phyloP scores from a whole-genome alignment of 2,113 vertebrate species.

The Fulmarus glacialis region DNA sequence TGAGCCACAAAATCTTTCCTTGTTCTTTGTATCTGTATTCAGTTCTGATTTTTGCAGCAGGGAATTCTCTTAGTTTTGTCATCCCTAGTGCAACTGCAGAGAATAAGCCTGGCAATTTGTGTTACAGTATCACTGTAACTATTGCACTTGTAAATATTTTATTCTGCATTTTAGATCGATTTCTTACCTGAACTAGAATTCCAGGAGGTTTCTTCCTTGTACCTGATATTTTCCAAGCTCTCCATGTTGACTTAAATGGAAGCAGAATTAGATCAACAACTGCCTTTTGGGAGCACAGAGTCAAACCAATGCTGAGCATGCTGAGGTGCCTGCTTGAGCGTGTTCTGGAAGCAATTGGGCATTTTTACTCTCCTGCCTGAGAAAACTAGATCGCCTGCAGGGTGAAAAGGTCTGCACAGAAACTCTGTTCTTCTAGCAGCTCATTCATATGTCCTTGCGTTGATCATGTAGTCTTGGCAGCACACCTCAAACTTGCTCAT shows the following conservation, averaged over 20 bases:
- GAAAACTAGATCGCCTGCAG: not conserved
- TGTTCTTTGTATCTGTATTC: not conserved
- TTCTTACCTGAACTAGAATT: not conserved
- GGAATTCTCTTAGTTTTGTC: not conserved
- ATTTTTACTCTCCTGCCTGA: not conserved
- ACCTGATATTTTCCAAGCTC: not conserved
- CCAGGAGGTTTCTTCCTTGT: not conserved
- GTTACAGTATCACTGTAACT: not conserved
- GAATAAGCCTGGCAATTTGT: not conserved
- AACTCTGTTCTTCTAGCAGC: not conserved
- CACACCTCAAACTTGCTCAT: not conserved
- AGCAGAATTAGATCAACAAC: not conserved
- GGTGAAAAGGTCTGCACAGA: not conserved
- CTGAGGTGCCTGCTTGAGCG: not conserved
- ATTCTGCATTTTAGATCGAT: not conserved
- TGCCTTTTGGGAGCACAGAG: not conserved
- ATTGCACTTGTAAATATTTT: not conserved
- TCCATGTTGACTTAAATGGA: not conserved
- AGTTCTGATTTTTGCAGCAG: not conserved
- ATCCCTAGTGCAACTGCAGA: not conserved
- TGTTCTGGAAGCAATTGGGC: not conserved
- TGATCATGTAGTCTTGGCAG: not conserved
- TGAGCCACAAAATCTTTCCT: not conserved
- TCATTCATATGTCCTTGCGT: not conserved
- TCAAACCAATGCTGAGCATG: not conserved